Base-by-base conservation (phyloP, 2,113 vertebrate species). In the Apodemus sylvaticus region DNA sequence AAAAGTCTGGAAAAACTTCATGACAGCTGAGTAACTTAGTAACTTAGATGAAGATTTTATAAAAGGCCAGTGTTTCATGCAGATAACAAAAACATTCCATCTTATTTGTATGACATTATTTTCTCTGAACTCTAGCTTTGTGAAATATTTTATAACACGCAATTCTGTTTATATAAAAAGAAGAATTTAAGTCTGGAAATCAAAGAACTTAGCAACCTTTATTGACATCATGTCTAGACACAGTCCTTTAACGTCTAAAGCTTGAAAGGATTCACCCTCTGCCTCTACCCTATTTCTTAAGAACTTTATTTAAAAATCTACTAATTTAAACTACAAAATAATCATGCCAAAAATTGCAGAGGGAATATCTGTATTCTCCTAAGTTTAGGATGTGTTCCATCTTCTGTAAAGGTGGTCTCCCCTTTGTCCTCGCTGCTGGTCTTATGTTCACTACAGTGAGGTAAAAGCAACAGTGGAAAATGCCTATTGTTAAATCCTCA, bases 311-410 rank as follows among this genome's bases (percentile, higher is more conserved):
- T 90, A 93, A 86, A 60, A 42, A n/a, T 86, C 17, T 89, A 53
- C 39, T 96, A 71, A 83, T 96, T 96, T 89, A 89, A 78, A 73
- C 74, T 89, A 45, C 42, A 90, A 74, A 93, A 92, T 92, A 93
- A 94, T 71, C 51, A 81, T 93, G n/a, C 73, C 66, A 89, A 87
- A 64, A 90, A 60, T 78, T 34, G 7, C 7, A 86, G 82, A 91
- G 83, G 5, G 7, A 36, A 64, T 86, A 68, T 7, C 86, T n/a
- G 60, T 8, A 26, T 83, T 79, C 29, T 91, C 70, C 19, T 11
- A 79, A 73, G 4, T 14, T 73, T 83, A 62, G 9, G 5, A 6
- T 1, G 77, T 4, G 62, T 74, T 73, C 58, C 78, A 13, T 95
- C 0, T 77, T 9, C 0, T 16, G 4, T 79, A 87, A 89, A 70